Percentiles rank a stretch among this genome's conserved stretches.
Evolutionary conservation across 2,113 vertebrate genomes (phyloP).

Genomic region (Elaphurus davidianus): DNA sequence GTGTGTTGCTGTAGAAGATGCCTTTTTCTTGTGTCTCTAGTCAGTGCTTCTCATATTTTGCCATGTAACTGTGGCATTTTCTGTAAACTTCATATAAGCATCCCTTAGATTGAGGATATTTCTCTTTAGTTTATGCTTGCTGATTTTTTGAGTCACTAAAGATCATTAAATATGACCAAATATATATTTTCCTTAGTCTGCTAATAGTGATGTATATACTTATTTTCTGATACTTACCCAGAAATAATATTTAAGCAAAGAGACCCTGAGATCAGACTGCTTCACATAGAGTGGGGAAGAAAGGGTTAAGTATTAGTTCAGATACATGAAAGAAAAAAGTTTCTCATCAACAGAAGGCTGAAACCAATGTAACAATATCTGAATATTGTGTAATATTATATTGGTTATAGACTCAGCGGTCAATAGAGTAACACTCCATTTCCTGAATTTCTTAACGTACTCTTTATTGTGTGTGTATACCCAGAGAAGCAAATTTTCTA

Average conservation of each 20-base stretch:
- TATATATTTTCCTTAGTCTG: not conserved
- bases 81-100: not conserved
- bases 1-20: not conserved
- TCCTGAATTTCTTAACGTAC: not conserved
- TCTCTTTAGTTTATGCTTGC: not conserved
- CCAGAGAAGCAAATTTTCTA: not conserved
- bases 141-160: slow-evolving; percentile 11
- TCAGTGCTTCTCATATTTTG: not conserved
- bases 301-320: not conserved
- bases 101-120: not conserved
- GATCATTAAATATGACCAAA: not conserved
- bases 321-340: not conserved
- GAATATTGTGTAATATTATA: not conserved
- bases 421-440: not conserved
- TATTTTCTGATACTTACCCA: slow-evolving; percentile 9
- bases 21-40: not conserved
- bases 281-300: not conserved
- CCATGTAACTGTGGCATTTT: not conserved
- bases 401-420: not conserved
- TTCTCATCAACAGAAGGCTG: not conserved
- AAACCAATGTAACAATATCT: not conserved
- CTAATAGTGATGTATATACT: not conserved
- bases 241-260: not conserved
- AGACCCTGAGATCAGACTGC: not conserved
- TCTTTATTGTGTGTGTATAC: not conserved